Base-by-base conservation (phyloP, 2,113 vertebrate genomes). In the Apaloderma vittatum region DNA sequence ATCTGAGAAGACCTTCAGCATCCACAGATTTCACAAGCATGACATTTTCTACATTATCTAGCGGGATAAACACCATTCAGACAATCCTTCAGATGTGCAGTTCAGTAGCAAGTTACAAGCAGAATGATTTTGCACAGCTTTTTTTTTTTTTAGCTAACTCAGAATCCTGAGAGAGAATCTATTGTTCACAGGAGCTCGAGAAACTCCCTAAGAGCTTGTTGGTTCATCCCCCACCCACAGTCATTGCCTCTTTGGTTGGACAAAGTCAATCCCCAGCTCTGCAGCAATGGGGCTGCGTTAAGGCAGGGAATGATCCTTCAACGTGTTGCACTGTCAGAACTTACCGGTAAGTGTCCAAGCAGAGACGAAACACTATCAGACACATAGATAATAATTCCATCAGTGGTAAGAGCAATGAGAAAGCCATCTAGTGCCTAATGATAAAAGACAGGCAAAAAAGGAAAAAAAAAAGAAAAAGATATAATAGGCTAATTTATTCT, bases 321-420 rank as follows among this genome's bases (percentile, higher is more conserved):
- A 4, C 4, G 5, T 1, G 40, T 4, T 13, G 20, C 0, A 3
- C 32, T 59, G 58, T 70, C 90, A 94, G 93, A 98, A 98, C 99
- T 99, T 98, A 99, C 99, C 97, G 99, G 98, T 97, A 98, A 98
- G 98, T 99, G 98, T 74, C 99, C 99, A 72, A 99, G 99, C 59
- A 99, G 98, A 84, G 98, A 98, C 1, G 98, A 98, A 96, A 99
- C 98, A 15, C 98, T 99, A 81, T 99, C 99, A 84, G 98, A 99
- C 32, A 99, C 98, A 58, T 99, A 99, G 96, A 99, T 97, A 96
- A 99, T 99, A 97, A 99, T 99, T 88, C 99, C 99, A 90, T 99
- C 99, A 84, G 98, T 98, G 62, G 98, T 99, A 88, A 99, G 98
- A 85, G 99, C 98, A 77, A 99, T 98, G 91, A 99, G 98, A 98